These are phyloP conservation scores for Oxyruncus cristatus DNA, from an alignment of 2,113 vertebrate species.

Conservation along the genomic window DNA sequence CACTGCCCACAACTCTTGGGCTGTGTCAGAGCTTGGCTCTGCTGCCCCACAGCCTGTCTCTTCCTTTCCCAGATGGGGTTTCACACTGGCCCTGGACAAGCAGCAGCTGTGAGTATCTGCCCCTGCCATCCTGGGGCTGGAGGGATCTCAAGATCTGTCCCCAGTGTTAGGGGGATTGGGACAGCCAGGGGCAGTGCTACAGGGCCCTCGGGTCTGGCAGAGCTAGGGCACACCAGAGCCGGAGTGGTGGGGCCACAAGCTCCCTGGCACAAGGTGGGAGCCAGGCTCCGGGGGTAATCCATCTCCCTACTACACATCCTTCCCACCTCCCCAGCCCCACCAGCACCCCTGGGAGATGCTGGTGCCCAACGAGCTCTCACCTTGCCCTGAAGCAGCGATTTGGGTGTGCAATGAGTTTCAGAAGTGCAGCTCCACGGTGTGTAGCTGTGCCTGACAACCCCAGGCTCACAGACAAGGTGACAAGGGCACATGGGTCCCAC, in stretches of 20 bases:
- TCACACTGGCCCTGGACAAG: slow-evolving; percentile 89
- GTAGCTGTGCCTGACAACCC: not conserved
- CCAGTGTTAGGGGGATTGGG: not conserved
- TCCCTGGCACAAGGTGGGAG: not conserved
- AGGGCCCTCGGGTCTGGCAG: not conserved
- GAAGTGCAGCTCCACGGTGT: not conserved
- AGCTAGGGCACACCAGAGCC: not conserved
- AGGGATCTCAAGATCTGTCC: not conserved
- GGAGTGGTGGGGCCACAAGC: not conserved
- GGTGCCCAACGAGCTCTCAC: rapidly evolving
- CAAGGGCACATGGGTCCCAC: not conserved
- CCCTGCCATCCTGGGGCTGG: not conserved
- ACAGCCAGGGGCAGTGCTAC: not conserved
- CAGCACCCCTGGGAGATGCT: not conserved
- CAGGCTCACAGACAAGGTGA: not conserved
- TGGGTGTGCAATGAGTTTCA: not conserved
- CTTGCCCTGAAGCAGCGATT: not conserved
- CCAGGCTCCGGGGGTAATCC: not conserved
- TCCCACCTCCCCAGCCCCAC: not conserved
- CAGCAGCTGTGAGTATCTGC: slow-evolving; percentile 89
- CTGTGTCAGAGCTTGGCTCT: not conserved
- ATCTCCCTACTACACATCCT: not conserved
- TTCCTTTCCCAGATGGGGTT: slow-evolving; percentile 84
- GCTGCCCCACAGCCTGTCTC: not conserved
- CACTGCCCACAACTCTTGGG: rapidly evolving